Evolutionary conservation across 2,797 vertebrate species (phyloP), one percentile per base, ranked within the genome.

Genomic region (Helicolenus hilgendorfi): DNA sequence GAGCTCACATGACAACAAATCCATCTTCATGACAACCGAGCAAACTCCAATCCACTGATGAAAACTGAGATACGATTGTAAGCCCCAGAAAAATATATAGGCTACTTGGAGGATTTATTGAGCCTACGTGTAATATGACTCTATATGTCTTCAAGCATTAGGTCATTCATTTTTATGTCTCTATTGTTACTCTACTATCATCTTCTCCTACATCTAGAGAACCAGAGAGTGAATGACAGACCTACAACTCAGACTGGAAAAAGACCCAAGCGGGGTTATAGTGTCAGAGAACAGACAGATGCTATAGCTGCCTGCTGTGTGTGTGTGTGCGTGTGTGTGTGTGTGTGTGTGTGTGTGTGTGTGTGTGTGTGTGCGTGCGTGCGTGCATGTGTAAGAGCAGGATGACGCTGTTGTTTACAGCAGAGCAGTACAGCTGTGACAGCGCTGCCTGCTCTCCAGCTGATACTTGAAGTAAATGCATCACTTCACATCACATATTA

Each of bases 381-480:
- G 72, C 27, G 31, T 58, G 56, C 1, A 0, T 80, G 77, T 75
- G 55, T 77, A n/a, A 45, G 80, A 65, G 35, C 59, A 63, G 62
- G 55, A 33, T 33, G 27, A 59, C 8, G 58, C 63, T 56, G 80
- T 83, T 90, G 86, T 93, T 89, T 93, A 83, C 88, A 91, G 70
- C 88, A 79, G 81, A 84, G 74, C 76, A 58, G 80, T 64, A 68
- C 90, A 92, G 91, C 84, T 93, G 90, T 85, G 83, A 64, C 77
- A 83, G 76, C 27, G 2, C 69, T 74, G 84, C 29, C 81, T 64
- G 56, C 49, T 87, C 76, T 79, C 73, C 67, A 38, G 67, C 64
- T 65, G 55, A 73, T 65, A 73, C 56, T 86, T 63, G 68, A 75
- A 79, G 64, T 53, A 69, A 80, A 45, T 45, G 45, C 70, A 45